A percentile compares a stretch with the other conserved stretches of the same genome.
Evolutionary conservation across 2,113 vertebrate genomes (phyloP).

Genomic region (Diadophis punctatus): DNA sequence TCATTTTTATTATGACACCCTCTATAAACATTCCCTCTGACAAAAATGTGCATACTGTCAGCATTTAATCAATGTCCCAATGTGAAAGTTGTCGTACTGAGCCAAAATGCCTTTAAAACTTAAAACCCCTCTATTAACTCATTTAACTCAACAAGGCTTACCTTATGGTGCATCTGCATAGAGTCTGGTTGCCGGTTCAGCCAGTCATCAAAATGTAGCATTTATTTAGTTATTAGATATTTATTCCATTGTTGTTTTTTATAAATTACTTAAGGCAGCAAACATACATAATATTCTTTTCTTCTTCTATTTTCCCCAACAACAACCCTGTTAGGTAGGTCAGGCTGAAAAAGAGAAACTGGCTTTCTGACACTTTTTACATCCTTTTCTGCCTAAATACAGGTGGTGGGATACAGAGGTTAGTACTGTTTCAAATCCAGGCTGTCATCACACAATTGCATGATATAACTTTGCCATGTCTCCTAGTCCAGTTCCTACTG

Average conservation of each 20-base stretch:
- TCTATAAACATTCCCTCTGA: conserved; percentile 29
- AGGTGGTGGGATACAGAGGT: not conserved
- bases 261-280: not conserved
- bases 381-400: not conserved
- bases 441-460: not conserved
- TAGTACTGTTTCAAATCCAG: not conserved
- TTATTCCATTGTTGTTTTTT: not conserved
- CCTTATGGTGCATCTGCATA: not conserved
- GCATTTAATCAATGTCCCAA: not conserved
- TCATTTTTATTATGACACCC: conserved; percentile 47
- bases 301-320: not conserved
- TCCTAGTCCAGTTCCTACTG: not conserved
- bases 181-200: not conserved
- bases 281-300: not conserved
- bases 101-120: not conserved
- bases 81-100: not conserved
- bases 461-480: not conserved
- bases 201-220: not conserved
- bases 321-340: not conserved
- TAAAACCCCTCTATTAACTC: not conserved
- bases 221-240: conserved; percentile 3
- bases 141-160: not conserved
- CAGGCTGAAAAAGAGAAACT: not conserved
- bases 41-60: conserved; percentile 34
- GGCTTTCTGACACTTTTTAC: not conserved